These are phyloP conservation scores for Andrena hattorfiana DNA, from an alignment of 2,888 invertebrate species.

Conservation along the genomic window DNA sequence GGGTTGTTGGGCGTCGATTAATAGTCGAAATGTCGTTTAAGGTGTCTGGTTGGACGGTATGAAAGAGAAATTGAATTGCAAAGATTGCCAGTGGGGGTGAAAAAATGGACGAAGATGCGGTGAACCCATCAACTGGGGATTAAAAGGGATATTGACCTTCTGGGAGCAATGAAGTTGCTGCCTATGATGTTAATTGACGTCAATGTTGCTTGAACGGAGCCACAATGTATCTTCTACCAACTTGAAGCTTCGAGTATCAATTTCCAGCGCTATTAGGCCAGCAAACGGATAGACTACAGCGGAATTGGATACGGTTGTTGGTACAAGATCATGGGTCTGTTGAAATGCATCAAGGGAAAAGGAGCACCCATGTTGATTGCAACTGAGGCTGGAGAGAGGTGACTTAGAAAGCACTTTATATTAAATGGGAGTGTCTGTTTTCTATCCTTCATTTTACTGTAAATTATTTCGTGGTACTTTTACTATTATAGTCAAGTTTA, in stretches of 20 bases:
- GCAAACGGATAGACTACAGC: background rate
- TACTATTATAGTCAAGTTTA: no score
- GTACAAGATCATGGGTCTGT: background rate
- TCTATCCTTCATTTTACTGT: no score
- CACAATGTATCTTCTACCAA: conserved; percentile 1
- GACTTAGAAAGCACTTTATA: no score
- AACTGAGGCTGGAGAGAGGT: no score
- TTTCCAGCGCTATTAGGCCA: conserved; percentile 18
- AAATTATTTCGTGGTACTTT: no score
- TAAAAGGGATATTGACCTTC: conserved; percentile 36
- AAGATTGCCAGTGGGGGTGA: no score
- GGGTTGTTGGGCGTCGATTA: background rate
- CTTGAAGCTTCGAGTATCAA: conserved; percentile 36
- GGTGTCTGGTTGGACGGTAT: no score
- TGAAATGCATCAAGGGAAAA: background rate
- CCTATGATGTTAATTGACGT: conserved; percentile 37
- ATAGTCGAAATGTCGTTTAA: background rate
- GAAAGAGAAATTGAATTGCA: no score
- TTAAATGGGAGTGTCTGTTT: no score
- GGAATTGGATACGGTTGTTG: conserved; percentile 11
- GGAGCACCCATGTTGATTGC: background rate
- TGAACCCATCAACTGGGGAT: conserved; percentile 13
- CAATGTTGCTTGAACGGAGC: conserved; percentile 27
- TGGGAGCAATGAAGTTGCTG: conserved; percentile 29
- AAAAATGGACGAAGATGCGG: background rate